phyloP scores from a whole-genome alignment of 1,140 invertebrate species.

The Formica exsecta region DNA sequence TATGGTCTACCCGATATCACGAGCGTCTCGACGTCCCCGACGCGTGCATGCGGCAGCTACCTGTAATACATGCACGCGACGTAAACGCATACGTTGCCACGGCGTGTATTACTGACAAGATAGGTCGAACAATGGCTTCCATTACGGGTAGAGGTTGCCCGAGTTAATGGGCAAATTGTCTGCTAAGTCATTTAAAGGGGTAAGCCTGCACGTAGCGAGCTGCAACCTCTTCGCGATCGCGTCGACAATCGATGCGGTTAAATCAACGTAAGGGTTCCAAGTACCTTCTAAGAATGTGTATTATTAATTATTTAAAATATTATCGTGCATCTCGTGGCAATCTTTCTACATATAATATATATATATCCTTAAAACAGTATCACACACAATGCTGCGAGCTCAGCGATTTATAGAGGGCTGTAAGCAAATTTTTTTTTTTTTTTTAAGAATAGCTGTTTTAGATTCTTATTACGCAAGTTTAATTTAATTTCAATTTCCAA shows the following conservation, averaged over 20 bases:
- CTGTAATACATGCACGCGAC: constrained; percentile 70
- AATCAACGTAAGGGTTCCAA: constrained; percentile 59
- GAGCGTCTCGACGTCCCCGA: constrained; percentile 77
- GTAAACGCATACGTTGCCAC: constrained; percentile 57
- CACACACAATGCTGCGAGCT: too few species aligned
- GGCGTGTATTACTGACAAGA: constrained; percentile 82
- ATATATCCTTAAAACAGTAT: too few species aligned
- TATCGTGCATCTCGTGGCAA: neutral
- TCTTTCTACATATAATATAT: neutral
- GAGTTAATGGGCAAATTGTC: constrained; percentile 84
- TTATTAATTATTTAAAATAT: constrained; percentile 16
- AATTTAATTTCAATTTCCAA: constrained; percentile 2
- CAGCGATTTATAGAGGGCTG: neutral
- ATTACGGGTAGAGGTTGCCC: constrained; percentile 83
- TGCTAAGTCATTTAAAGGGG: constrained; percentile 84
- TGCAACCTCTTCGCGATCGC: constrained; percentile 73
- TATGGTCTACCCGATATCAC: constrained; percentile 80
- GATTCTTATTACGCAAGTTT: neutral
- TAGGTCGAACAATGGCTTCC: constrained; percentile 85
- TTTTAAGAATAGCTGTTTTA: too few species aligned
- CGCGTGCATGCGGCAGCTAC: constrained; percentile 74
- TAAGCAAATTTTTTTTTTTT: neutral
- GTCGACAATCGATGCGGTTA: constrained; percentile 76
- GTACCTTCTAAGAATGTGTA: constrained; percentile 11
- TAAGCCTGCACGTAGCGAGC: constrained; percentile 73